Evolutionary conservation across 2,797 vertebrate species (phyloP).

Genomic region (Chloroceryle inda): DNA sequence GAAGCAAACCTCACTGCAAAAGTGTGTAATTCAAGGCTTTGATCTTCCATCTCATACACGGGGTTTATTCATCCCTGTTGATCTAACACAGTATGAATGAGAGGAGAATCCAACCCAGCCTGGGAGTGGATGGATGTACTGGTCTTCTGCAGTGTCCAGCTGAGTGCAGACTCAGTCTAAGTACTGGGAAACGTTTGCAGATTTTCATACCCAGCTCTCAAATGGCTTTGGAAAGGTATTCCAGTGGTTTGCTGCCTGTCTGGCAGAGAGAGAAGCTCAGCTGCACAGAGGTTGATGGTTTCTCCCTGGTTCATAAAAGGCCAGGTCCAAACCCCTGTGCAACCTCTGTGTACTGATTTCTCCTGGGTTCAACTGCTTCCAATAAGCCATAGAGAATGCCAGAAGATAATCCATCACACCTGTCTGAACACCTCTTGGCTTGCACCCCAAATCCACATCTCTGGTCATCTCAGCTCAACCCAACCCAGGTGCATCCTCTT

Average conservation of each 20-base stretch:
- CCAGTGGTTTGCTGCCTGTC: neutral
- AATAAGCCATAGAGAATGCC: accelerated
- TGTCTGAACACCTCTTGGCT: neutral
- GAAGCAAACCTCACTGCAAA: neutral
- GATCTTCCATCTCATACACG: neutral
- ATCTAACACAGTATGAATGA: accelerated
- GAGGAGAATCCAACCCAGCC: neutral
- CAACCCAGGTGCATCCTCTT: accelerated
- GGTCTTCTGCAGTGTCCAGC: neutral
- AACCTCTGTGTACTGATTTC: neutral
- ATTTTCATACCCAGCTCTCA: neutral
- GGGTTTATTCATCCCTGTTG: neutral
- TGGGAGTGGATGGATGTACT: neutral
- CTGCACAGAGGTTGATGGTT: neutral
- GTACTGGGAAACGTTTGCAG: neutral
- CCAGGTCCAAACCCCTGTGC: neutral
- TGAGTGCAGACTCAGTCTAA: neutral
- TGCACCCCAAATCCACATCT: accelerated
- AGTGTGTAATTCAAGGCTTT: neutral
- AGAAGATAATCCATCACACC: neutral
- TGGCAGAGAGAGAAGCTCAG: neutral
- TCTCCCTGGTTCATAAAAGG: neutral
- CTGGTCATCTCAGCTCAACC: neutral
- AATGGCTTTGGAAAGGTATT: neutral
- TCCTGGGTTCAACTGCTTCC: neutral